Evolutionary conservation across 2,888 invertebrate species (phyloP).

Genomic region (Stenodema calcarata): DNA sequence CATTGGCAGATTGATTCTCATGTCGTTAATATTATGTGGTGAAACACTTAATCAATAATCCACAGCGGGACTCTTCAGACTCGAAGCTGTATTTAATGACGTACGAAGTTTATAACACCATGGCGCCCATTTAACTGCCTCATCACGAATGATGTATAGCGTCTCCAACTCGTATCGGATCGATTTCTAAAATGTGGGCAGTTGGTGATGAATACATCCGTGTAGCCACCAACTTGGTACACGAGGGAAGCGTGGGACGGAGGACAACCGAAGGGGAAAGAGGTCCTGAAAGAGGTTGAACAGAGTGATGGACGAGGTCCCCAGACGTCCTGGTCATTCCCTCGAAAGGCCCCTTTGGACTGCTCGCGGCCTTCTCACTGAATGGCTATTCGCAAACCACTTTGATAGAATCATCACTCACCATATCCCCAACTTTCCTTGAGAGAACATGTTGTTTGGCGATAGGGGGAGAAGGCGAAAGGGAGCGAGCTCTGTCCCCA

Average conservation of each 20-base stretch:
- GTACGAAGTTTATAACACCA: no score
- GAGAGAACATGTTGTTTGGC: background rate
- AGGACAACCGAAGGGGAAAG: background rate
- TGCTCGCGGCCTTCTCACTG: background rate
- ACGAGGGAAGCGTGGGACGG: background rate
- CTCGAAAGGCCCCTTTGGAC: background rate
- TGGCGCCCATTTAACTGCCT: no score
- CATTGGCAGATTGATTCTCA: no score
- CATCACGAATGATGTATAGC: background rate
- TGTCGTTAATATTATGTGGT: no score
- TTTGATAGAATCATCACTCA: constrained; percentile 2
- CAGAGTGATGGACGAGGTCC: background rate
- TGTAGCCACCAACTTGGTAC: background rate
- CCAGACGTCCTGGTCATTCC: background rate
- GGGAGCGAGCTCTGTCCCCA: background rate
- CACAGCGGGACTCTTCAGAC: no score
- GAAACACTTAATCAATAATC: no score
- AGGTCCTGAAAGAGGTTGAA: background rate
- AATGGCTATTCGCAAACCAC: background rate
- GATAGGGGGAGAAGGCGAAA: background rate
- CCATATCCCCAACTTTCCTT: background rate
- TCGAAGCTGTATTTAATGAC: no score
- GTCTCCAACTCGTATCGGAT: background rate
- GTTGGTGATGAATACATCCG: background rate
- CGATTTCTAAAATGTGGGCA: background rate